Evolutionary conservation across 2,113 vertebrate species (phyloP).

Genomic region (Suricata suricatta): DNA sequence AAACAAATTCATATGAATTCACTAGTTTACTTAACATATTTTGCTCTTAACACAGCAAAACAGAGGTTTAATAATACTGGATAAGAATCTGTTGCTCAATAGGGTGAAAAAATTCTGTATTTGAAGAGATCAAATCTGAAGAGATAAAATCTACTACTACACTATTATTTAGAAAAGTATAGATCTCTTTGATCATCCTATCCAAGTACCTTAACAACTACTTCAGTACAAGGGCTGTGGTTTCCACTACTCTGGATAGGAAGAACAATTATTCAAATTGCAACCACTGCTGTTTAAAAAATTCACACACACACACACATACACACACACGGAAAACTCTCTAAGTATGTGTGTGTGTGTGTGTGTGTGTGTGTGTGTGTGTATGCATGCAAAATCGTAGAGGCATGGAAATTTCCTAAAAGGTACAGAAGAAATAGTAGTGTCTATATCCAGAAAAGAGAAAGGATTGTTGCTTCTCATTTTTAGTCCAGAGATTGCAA

Average conservation of each 20-base stretch:
- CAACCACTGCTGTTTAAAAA: neutral
- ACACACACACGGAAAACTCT: neutral
- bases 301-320: neutral
- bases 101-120: neutral
- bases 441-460: neutral
- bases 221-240: neutral
- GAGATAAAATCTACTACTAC: neutral
- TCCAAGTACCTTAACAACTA: neutral
- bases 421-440: neutral
- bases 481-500: neutral
- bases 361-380: too few relatives aligned
- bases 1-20: slow-evolving; percentile 7
- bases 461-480: neutral
- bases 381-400: neutral
- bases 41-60: slow-evolving; percentile 26
- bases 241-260: neutral
- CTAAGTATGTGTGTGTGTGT: neutral
- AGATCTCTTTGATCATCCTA: neutral
- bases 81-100: neutral
- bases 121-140: slow-evolving; percentile 35
- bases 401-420: neutral
- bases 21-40: neutral
- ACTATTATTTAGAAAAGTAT: neutral
- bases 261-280: slow-evolving; percentile 28
- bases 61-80: slow-evolving; percentile 18